These are phyloP conservation scores for Tapirus indicus DNA, from an alignment of 2,797 vertebrate species.

Conservation along the genomic window DNA sequence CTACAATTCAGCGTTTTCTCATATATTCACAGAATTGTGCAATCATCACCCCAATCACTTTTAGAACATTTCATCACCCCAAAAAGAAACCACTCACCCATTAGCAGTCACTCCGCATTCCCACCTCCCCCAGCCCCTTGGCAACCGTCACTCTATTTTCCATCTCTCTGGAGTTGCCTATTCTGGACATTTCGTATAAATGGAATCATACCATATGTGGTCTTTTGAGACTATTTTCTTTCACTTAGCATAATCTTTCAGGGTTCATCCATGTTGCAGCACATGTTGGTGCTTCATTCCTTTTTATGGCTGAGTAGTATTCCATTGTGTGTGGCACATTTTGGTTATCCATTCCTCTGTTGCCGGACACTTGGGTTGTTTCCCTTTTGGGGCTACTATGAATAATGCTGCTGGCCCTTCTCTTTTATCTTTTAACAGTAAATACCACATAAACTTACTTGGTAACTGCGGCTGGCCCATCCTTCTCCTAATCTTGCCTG, in stretches of 20 bases:
- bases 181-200: background rate
- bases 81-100: background rate
- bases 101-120: no score
- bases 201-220: accelerated
- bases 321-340: background rate
- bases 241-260: background rate
- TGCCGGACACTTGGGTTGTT: background rate
- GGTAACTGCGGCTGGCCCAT: background rate
- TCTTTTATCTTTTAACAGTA: background rate
- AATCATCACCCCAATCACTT: background rate
- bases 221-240: background rate
- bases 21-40: no score
- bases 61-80: background rate
- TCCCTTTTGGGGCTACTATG: background rate
- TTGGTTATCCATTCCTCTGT: background rate
- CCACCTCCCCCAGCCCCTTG: accelerated
- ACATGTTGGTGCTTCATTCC: accelerated
- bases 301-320: background rate
- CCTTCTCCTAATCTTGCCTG: background rate
- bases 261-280: accelerated
- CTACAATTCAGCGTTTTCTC: no score
- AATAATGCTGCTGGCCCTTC: background rate
- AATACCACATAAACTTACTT: background rate
- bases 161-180: background rate
- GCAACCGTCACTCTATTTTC: background rate